Base-by-base conservation (phyloP, 2,797 vertebrate genomes). In the Petrocephalus schoutedeni region DNA sequence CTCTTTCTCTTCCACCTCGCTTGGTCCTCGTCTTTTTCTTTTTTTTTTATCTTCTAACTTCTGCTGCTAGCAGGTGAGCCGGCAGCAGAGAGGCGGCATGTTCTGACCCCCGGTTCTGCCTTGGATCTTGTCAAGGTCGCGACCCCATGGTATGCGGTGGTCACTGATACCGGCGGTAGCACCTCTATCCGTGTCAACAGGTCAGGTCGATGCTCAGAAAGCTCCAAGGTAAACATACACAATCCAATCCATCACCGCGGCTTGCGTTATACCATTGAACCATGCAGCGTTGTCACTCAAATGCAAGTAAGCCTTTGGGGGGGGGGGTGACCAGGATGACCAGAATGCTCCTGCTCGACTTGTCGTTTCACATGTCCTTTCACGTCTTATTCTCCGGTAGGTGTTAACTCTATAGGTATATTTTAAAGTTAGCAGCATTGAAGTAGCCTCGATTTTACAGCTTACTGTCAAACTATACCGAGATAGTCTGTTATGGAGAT, bases 171-270 rank as follows among this genome's bases (percentile, higher is more conserved):
- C 92, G 94, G 92, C 90, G 91, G 94, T 94, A 93, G 91, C 94
- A 95, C 93, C 94, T 95, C 96, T 95, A 96, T 96, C 94, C 92
- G 71, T 95, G 93, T 93, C 91, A 92, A 90, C 89, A 89, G 93
- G 95, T 95, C 95, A 95, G 91, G 92, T 91, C 90, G 90, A 91
- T 92, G 92, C 94, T 96, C 95, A 96, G 93, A 95, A 95, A 96
- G 94, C 93, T 92, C 91, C 93, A 94, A 96, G 94, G 93, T 94
- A 96, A 96, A 96, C 95, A 94, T 92, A 94, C 90, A 90, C 91
- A 89, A 92, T 95, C 93, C 94, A 94, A 95, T 96, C 95, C 93
- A 94, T 95, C 91, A 94, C 91, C 92, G 91, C 87, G 88, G 93
- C 94, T 95, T 94, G 92, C 90, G 93, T 93, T 93, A 93, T 94